Base-by-base conservation (phyloP, 2,888 invertebrate species). In the Lasioglossum oenotherae region DNA sequence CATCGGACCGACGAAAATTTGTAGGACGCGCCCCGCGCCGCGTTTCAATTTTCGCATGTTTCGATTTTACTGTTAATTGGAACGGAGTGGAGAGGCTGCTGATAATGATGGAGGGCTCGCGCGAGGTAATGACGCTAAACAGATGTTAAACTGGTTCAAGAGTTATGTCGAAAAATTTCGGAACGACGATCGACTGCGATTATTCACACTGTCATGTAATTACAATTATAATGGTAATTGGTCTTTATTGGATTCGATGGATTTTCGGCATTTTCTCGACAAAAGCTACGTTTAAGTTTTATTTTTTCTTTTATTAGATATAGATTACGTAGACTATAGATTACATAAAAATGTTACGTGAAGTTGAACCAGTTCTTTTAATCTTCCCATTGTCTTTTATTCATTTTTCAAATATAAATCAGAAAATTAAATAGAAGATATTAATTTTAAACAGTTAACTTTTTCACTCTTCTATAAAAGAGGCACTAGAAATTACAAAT, bases 31-130 rank as follows among this genome's bases (percentile, higher is more conserved):
- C 35, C 19, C 31, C 19, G 60, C 31, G 27, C 64, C 27, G 31
- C 64, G 35, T 35, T 64, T 35, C 31, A 64, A 64, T 64, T 64
- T 35, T 64, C 64, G 31, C 31, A 4, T 64, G 64, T 64, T 31
- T 64, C 64, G 64, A 31, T 64, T 64, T 64, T 64, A 64, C 31
- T 64, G 64, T 64, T 64, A 64, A 64, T 41, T 10, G n/a, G n/a
- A 23, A 14, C 35, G 38, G 46, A 38, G 27, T 80, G 38, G 27
- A 16, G 16, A 23, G 23, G 23, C 16, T 19, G 31, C 64, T 64
- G 31, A 64, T 64, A 64, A 64, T 64, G 64, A 64, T 27, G 64
- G 31, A 8, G 31, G 0, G 16, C 19, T 64, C 64, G 64, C 64
- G 31, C 31, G 64, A 31, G 64, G 31, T 64, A 64, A 64, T 64